phyloP scores from a whole-genome alignment of 2,888 invertebrate species.

The Napeogenes sylphis region DNA sequence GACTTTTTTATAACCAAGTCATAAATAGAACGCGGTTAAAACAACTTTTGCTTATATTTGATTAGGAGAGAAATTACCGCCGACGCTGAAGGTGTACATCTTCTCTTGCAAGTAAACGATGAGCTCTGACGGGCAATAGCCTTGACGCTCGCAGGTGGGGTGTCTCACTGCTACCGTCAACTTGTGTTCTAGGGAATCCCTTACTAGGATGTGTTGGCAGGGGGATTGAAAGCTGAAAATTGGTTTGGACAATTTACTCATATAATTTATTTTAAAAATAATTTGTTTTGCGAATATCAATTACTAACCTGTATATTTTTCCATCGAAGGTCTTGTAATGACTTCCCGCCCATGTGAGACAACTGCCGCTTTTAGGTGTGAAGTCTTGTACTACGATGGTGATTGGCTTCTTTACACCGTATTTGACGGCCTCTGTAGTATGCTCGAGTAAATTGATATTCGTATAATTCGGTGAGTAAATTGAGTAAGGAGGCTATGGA shows the following conservation, averaged over 20 bases:
- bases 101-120: constrained; percentile 84
- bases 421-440: constrained; percentile 11
- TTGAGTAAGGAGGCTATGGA: constrained; percentile 15
- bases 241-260: constrained; percentile 4
- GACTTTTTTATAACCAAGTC: background rate
- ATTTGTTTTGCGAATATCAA: background rate
- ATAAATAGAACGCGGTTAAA: background rate
- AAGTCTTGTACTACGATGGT: constrained; percentile 56
- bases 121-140: constrained; percentile 65
- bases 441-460: constrained; percentile 10
- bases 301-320: constrained; percentile 80
- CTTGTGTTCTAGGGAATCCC: constrained; percentile 82
- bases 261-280: background rate
- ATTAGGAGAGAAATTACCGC: constrained; percentile 42
- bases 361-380: constrained; percentile 81
- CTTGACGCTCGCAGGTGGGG: constrained; percentile 58
- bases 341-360: constrained; percentile 87
- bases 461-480: constrained; percentile 15
- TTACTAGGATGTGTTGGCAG: constrained; percentile 85
- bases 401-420: constrained; percentile 32
- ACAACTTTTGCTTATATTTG: background rate
- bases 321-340: constrained; percentile 94
- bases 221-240: constrained; percentile 83
- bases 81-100: constrained; percentile 75
- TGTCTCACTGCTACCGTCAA: constrained; percentile 81